These are phyloP conservation scores for Brachionus angularis DNA, from an alignment of 1,140 invertebrate genomes.

Conservation along the genomic window DNA sequence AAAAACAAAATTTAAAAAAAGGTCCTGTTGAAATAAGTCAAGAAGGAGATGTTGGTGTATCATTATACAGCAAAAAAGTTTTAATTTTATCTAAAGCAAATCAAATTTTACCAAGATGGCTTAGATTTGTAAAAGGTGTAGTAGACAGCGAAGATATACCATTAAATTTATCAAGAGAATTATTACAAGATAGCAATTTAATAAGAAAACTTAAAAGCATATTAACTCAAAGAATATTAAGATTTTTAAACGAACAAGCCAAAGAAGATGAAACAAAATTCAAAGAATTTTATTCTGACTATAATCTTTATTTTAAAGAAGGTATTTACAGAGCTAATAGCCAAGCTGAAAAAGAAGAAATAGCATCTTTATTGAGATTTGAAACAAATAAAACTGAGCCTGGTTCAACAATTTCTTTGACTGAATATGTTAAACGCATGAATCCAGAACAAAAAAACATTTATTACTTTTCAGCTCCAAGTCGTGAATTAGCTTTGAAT, in stretches of 20 bases:
- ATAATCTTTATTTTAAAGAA: slow-evolving; percentile 87
- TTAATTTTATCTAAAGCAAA: slow-evolving; percentile 85
- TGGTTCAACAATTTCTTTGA: slow-evolving; percentile 73
- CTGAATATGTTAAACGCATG: slow-evolving; percentile 74
- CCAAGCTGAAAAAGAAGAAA: slow-evolving; percentile 79
- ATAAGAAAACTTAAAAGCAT: slow-evolving; percentile 70
- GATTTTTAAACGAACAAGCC: slow-evolving; percentile 78
- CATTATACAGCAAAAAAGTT: slow-evolving; percentile 80
- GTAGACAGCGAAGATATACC: slow-evolving; percentile 98
- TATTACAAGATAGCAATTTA: slow-evolving; percentile 84
- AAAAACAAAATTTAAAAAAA: too few species aligned
- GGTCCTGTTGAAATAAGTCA: slow-evolving; percentile 82
- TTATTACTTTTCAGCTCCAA: slow-evolving; percentile 87
- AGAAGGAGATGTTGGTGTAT: slow-evolving; percentile 71
- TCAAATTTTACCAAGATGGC: slow-evolving; percentile 85
- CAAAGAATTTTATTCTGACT: slow-evolving; percentile 81
- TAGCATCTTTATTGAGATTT: slow-evolving; percentile 81
- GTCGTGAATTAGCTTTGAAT: slow-evolving; percentile 78
- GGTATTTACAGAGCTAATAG: slow-evolving; percentile 80
- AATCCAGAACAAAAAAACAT: slow-evolving; percentile 76
- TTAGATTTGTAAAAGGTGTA: slow-evolving; percentile 88
- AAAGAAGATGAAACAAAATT: slow-evolving; percentile 78
- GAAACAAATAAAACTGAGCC: slow-evolving; percentile 75
- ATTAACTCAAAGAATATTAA: slow-evolving; percentile 75
- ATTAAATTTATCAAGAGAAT: slow-evolving; percentile 86